These are phyloP conservation scores for Chascanopsetta lugubris DNA, from an alignment of 2,113 vertebrate species.

Conservation along the genomic window DNA sequence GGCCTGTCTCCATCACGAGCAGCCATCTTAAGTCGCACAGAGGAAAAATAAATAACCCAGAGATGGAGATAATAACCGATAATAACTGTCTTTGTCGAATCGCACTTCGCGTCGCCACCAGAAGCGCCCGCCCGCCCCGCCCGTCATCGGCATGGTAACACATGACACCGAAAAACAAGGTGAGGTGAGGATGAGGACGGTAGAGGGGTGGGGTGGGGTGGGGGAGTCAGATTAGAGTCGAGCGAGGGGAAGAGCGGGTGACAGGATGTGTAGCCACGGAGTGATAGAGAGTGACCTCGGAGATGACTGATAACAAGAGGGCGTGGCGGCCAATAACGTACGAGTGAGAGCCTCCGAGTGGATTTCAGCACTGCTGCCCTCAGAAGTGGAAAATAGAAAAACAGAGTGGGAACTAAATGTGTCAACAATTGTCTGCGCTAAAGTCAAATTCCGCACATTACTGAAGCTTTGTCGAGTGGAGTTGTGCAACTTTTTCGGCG, in stretches of 20 bases:
- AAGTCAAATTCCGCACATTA: background rate
- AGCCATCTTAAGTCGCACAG: conserved; percentile 79
- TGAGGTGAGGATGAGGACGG: conserved; percentile 36
- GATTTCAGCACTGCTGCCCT: background rate
- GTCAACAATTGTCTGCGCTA: background rate
- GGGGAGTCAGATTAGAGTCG: conserved; percentile 31
- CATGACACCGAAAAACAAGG: conserved; percentile 45
- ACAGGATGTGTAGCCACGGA: conserved; percentile 31
- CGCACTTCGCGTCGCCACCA: conserved; percentile 1
- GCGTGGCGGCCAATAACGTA: conserved; percentile 9
- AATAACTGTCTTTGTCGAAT: conserved; percentile 30
- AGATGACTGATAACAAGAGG: conserved; percentile 45
- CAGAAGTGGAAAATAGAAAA: background rate
- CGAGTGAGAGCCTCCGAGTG: background rate
- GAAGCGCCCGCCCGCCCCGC: conserved; percentile 29
- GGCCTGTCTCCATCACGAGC: conserved; percentile 76
- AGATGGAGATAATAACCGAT: conserved; percentile 66
- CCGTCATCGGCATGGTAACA: conserved; percentile 18
- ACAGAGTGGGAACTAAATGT: background rate
- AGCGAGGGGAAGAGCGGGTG: conserved; percentile 28
- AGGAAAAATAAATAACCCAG: conserved; percentile 76
- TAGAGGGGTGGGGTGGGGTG: conserved; percentile 25
- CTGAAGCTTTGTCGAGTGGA: no score
- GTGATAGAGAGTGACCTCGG: conserved; percentile 39
- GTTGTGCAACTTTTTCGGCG: no score